Conservation (phyloP, 2,888 invertebrate species). For the Amiota communis region DNA sequence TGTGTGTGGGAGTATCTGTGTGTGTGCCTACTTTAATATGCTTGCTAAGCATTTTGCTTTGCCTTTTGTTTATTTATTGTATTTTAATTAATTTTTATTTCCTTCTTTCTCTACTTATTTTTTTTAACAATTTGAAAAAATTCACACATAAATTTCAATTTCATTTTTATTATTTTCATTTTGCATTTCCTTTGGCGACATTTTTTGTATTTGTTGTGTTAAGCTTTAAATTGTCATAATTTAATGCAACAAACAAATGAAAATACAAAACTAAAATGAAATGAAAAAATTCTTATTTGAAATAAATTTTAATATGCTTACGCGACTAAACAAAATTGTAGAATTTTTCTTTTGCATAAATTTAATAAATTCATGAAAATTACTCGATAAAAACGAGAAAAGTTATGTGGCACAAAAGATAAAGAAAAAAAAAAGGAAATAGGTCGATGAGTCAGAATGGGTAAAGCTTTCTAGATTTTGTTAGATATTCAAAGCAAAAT, state of each 20-base stretch:
- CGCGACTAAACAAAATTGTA: no score
- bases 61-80: neutral
- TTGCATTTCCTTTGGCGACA: neutral
- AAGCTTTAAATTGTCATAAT: neutral
- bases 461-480: no score
- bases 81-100: slow-evolving; percentile 2
- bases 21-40: neutral
- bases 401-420: no score
- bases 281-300: neutral
- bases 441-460: no score
- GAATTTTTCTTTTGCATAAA: no score
- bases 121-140: no score
- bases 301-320: neutral
- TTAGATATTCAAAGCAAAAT: no score
- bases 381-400: no score
- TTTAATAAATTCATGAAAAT: no score
- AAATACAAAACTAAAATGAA: no score
- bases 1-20: neutral
- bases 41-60: neutral
- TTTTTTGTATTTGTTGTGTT: neutral
- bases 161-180: neutral
- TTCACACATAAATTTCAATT: neutral
- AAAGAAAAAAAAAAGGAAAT: no score
- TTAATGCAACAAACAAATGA: no score
- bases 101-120: neutral